Percentiles rank a stretch among this genome's conserved stretches.
Conservation (phyloP, 2,888 invertebrate species). For the Adelphocoris suturalis region DNA sequence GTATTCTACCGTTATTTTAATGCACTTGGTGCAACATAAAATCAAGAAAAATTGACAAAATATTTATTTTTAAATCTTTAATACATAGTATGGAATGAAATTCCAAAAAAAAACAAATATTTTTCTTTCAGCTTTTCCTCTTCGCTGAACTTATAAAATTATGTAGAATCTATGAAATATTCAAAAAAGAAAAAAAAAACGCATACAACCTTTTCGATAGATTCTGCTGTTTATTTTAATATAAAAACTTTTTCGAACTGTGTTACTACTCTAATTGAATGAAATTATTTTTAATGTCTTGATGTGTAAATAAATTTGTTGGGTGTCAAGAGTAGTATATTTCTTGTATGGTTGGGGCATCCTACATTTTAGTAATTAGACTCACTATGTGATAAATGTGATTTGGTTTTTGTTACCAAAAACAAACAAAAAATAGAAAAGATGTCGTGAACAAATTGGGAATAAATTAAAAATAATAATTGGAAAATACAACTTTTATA, state of each 20-base stretch:
- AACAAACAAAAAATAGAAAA: no score
- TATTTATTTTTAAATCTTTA: constrained; percentile 1
- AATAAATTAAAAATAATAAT: constrained; percentile 21
- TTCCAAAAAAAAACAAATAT: constrained; percentile 2
- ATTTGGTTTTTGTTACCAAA: constrained; percentile 42
- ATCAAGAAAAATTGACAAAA: background rate
- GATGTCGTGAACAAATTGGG: constrained; percentile 13
- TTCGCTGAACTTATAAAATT: background rate
- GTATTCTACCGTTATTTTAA: background rate
- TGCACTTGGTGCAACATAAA: background rate
- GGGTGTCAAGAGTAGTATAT: constrained; percentile 69
- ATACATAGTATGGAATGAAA: background rate
- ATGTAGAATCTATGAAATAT: constrained; percentile 11
- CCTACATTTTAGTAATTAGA: constrained; percentile 59
- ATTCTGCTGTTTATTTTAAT: constrained; percentile 42
- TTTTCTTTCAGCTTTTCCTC: constrained; percentile 21
- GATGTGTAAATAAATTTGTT: constrained; percentile 64
- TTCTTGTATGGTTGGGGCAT: constrained; percentile 65
- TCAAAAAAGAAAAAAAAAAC: background rate
- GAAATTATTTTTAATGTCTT: constrained; percentile 69
- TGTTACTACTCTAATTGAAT: constrained; percentile 69
- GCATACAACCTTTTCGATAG: constrained; percentile 5
- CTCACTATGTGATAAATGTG: constrained; percentile 70
- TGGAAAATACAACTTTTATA: constrained; percentile 64
- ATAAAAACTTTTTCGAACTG: constrained; percentile 56